These are phyloP conservation scores for Ypsolopha sequella DNA, from an alignment of 2,888 invertebrate species.

Conservation along the genomic window DNA sequence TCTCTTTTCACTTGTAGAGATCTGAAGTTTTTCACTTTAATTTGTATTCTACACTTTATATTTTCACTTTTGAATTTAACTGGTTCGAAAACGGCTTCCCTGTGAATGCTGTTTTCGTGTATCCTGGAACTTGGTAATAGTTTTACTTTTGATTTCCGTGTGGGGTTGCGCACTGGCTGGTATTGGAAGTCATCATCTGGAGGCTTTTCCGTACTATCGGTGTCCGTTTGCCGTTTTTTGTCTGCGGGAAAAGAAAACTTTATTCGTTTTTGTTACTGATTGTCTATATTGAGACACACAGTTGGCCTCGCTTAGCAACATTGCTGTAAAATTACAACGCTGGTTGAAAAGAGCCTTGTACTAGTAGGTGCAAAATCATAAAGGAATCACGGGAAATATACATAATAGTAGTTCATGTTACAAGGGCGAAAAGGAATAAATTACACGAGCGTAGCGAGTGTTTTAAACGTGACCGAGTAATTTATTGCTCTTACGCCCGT, in stretches of 20 bases:
- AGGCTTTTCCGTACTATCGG: slow-evolving; percentile 21
- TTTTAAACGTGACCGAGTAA: too few species aligned
- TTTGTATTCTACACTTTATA: slow-evolving; percentile 4
- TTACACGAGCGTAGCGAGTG: too few species aligned
- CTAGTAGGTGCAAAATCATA: not conserved
- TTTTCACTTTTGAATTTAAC: slow-evolving; percentile 5
- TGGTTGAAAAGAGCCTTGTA: not conserved
- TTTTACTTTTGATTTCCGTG: slow-evolving; percentile 33
- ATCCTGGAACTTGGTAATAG: slow-evolving; percentile 21
- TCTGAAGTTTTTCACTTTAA: slow-evolving; percentile 7
- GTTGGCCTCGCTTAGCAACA: not conserved
- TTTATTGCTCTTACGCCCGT: too few species aligned
- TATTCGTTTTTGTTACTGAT: not conserved
- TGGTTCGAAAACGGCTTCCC: slow-evolving; percentile 42
- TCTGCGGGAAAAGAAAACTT: slow-evolving; percentile 18
- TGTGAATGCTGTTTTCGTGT: slow-evolving; percentile 22
- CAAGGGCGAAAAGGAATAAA: too few species aligned
- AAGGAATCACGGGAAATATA: not conserved
- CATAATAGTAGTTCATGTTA: too few species aligned
- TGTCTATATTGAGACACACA: not conserved
- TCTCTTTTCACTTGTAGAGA: slow-evolving; percentile 1
- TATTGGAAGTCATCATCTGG: slow-evolving; percentile 39
- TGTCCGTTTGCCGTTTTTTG: slow-evolving; percentile 23
- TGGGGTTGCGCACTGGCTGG: slow-evolving; percentile 27
- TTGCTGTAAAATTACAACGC: not conserved